Conservation (phyloP, 2,888 invertebrate genomes). For the Mythimna impura region DNA sequence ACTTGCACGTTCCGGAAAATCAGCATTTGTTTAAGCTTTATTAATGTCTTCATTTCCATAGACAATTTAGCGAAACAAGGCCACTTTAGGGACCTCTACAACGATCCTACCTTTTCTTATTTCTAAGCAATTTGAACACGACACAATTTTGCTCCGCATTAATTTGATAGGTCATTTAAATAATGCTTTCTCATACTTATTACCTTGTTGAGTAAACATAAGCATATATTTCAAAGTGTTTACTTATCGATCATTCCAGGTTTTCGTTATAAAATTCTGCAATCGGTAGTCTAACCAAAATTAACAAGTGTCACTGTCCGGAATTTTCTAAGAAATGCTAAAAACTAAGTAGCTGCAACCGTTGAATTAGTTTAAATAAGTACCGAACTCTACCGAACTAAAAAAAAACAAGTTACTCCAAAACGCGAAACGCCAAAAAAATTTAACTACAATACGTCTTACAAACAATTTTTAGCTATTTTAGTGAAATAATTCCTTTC, state of each 20-base stretch:
- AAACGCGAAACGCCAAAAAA: neutral
- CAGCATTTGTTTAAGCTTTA: conserved; percentile 59
- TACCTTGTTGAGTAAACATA: neutral
- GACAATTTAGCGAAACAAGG: conserved; percentile 61
- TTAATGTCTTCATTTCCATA: conserved; percentile 64
- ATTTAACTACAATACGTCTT: neutral
- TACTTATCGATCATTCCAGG: neutral
- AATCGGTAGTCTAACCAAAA: conserved; percentile 12
- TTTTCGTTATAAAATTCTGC: neutral
- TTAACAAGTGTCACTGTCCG: neutral
- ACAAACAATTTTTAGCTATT: conserved; percentile 1
- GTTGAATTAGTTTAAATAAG: neutral
- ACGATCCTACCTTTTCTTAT: conserved; percentile 42
- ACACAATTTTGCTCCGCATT: conserved; percentile 41
- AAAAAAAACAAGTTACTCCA: neutral
- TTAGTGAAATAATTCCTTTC: conserved; percentile 16
- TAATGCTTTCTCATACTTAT: conserved; percentile 36
- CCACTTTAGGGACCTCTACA: conserved; percentile 47
- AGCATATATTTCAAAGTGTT: neutral
- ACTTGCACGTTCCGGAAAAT: conserved; percentile 52
- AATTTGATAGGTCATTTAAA: conserved; percentile 48
- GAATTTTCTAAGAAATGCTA: neutral
- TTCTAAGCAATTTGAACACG: conserved; percentile 45
- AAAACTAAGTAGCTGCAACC: neutral
- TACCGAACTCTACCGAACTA: no score